phyloP scores from a whole-genome alignment of 2,888 invertebrate species.

The Neocrepidodera transversa region DNA sequence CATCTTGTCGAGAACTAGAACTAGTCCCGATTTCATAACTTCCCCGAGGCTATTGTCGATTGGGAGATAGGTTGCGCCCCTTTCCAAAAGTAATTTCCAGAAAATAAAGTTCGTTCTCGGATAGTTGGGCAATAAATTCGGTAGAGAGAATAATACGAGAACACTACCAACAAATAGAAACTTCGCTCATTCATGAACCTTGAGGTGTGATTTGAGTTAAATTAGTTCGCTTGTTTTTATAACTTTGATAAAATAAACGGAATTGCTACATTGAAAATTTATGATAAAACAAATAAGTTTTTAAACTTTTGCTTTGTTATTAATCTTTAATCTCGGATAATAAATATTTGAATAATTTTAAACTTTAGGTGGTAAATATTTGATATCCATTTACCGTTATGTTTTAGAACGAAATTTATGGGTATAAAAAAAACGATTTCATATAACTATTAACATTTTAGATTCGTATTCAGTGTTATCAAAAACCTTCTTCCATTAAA shows the following conservation, averaged over 20 bases:
- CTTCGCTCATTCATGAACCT: conserved; percentile 7
- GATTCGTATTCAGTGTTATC: too few species aligned
- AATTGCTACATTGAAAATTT: background rate
- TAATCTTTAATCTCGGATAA: too few species aligned
- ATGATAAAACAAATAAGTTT: conserved; percentile 3
- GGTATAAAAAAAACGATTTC: too few species aligned
- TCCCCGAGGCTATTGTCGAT: conserved; percentile 12
- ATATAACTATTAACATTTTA: too few species aligned
- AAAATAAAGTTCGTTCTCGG: conserved; percentile 24
- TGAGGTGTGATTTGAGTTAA: conserved; percentile 15
- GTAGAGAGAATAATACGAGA: conserved; percentile 12
- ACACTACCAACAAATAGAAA: conserved; percentile 12
- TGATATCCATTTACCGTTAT: too few species aligned
- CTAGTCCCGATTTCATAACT: conserved; percentile 1
- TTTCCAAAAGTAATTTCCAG: conserved; percentile 11
- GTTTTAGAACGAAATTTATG: too few species aligned
- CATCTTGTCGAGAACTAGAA: background rate
- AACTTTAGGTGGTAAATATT: too few species aligned
- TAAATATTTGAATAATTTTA: too few species aligned
- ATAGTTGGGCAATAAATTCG: conserved; percentile 22
- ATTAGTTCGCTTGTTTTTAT: conserved; percentile 17
- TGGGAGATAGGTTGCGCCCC: conserved; percentile 8
- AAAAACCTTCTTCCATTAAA: too few species aligned
- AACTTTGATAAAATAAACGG: conserved; percentile 11
- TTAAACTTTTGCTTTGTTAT: background rate